These are phyloP conservation scores for Seriola quinqueradiata DNA, from an alignment of 2,113 vertebrate genomes.

Conservation along the genomic window DNA sequence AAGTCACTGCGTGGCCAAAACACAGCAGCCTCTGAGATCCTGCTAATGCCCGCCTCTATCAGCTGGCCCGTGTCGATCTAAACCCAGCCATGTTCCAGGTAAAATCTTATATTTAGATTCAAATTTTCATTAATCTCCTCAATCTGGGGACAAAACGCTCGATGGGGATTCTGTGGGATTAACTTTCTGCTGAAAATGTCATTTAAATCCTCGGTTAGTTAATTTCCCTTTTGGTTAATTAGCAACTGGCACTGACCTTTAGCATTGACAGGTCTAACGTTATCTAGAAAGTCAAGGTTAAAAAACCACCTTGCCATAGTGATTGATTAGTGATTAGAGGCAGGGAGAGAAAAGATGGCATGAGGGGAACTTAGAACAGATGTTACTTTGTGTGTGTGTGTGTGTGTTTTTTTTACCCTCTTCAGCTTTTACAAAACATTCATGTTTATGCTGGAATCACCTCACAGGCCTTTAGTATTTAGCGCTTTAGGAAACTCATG, in stretches of 20 bases:
- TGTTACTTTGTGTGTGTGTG: slow-evolving; percentile 42
- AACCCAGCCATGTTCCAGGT: slow-evolving; percentile 31
- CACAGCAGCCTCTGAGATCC: neutral
- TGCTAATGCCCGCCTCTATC: slow-evolving; percentile 15
- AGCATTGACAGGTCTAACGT: slow-evolving; percentile 84
- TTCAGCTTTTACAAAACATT: slow-evolving; percentile 10
- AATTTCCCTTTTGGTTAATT: slow-evolving; percentile 92
- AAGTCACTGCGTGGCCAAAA: slow-evolving; percentile 22
- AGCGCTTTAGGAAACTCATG: neutral
- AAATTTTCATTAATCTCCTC: slow-evolving; percentile 70
- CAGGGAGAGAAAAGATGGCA: slow-evolving; percentile 7
- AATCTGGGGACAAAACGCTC: slow-evolving; percentile 58
- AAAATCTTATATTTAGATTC: slow-evolving; percentile 62
- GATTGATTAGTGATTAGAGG: slow-evolving; percentile 84
- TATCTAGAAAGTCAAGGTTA: slow-evolving; percentile 87
- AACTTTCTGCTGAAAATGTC: slow-evolving; percentile 80
- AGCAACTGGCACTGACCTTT: slow-evolving; percentile 87
- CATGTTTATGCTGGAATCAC: neutral
- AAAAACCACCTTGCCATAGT: slow-evolving; percentile 76
- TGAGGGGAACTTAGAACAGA: slow-evolving; percentile 38
- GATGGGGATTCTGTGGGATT: slow-evolving; percentile 70
- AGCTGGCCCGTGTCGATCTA: slow-evolving; percentile 46
- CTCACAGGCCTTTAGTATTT: neutral
- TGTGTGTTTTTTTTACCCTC: slow-evolving; percentile 21
- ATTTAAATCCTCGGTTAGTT: slow-evolving; percentile 84